Base-by-base conservation (phyloP, 1,140 invertebrate genomes). In the Zaprionus inermis region DNA sequence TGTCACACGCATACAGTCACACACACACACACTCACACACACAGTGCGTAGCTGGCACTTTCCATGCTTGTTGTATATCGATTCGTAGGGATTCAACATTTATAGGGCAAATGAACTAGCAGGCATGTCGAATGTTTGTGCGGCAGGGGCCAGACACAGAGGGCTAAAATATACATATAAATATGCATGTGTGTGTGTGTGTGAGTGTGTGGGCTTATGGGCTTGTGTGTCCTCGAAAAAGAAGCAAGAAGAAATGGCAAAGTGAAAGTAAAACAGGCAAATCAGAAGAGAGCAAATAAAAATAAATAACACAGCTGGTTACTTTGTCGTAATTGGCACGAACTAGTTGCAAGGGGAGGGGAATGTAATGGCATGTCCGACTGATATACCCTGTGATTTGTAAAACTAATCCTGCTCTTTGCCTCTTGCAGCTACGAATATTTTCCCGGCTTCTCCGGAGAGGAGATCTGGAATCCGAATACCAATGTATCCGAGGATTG, bases 401-500 rank as follows among this genome's bases (percentile, higher is more conserved):
- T 76, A 78, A 49, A 30, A 18, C 22, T 44, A 22, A 14, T 56
- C 49, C 36, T 3, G 14, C 7, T 65, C 18, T 20, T 32, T 34
- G 2, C 2, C 38, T 14, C 55, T 10, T 12, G 22, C 65, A 92
- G 92, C 64, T 97, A 97, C 91, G 96, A 97, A 90, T 97, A 97
- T 86, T 98, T 97, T 78, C 96, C 96, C 0, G 97, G 96, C 1
- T 97, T 98, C 92, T 95, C 96, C 65, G 97, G 97, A n/a, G 97
- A 97, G 80, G 96, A 97, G 86, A 98, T 98, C 96, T 98, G 97
- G 98, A 98, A 98, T 92, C 97, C 97, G 0, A 98, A 98, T 79
- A 98, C 97, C 1, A 96, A 97, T 90, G 95, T 98, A 66, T 97
- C 96, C 11, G 98, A 99, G 93, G 98, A 99, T 92, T 99, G 98